Evolutionary conservation across 30 jellyfish, hydroid and myxozoan genomes (phyloP), one percentile per base, ranked within the genome.

Genomic region (Hydra vulgaris): DNA sequence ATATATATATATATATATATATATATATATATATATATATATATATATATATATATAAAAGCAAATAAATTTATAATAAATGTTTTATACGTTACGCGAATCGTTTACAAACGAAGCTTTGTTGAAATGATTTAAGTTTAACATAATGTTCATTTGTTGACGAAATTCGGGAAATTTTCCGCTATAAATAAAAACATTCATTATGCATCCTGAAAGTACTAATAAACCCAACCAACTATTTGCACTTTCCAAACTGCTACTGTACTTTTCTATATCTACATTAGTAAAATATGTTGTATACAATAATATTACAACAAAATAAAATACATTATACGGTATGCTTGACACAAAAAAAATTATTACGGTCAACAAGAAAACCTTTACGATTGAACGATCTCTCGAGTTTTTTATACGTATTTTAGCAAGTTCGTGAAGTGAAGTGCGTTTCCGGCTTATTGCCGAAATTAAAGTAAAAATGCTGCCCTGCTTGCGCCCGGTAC

Each of bases 181-280:
- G 16, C 75, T 68, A 16, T 68, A 68, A n/a, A 68, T 68, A 23
- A 23, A n/a, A n/a, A 68, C 75, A 16, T 68, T 68, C 26, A 68
- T 23, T 1, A 68, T 8, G 16, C 75, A 3, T 3, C 75, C 75
- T 8, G 75, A 68, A 4, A 68, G 15, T 8, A 68, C 75, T 8
- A 68, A 23, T 68, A 68, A 68, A 68, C 75, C 75, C 16, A 68
- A 68, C 75, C 75, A 68, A 23, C 27, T 23, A 23, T 68, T 68
- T 3, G 27, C 27, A n/a, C 27, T 20, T 20, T n/a, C 26, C 7
- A 68, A n/a, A 1, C 25, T 15, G 25, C 26, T 23, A 16, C 16
- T 23, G 25, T 68, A 8, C 8, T 68, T 23, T 1, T n/a, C 16
- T 7, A 68, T 68, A 1, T 68, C 26, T 16, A 8, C 75, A 3